phyloP scores from a whole-genome alignment of 2,888 invertebrate genomes.

The Drosophila recens region DNA sequence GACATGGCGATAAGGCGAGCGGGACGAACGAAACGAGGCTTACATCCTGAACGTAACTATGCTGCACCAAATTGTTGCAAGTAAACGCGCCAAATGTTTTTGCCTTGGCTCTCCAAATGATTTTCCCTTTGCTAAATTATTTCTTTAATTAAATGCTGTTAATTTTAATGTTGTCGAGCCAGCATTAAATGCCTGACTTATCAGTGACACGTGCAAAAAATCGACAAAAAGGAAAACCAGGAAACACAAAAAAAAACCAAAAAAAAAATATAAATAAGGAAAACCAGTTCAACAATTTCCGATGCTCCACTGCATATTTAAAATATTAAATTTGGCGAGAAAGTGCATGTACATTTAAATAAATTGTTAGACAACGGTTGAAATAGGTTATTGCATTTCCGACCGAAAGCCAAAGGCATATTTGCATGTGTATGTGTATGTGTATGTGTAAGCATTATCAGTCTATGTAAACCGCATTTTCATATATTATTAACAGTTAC shows the following conservation, averaged over 20 bases:
- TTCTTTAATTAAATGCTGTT: constrained; percentile 76
- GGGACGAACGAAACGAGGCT: constrained; percentile 37
- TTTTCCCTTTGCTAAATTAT: constrained; percentile 60
- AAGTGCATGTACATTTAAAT: constrained; percentile 9
- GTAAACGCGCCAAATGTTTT: constrained; percentile 52
- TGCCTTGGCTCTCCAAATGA: constrained; percentile 50
- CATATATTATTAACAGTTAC: constrained; percentile 69
- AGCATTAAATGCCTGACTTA: constrained; percentile 52
- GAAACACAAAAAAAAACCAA: neutral
- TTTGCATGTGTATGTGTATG: neutral
- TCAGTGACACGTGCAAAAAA: constrained; percentile 35
- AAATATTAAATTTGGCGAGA: constrained; percentile 16
- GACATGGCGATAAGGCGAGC: constrained; percentile 64
- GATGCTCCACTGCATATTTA: constrained; percentile 11
- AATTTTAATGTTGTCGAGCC: constrained; percentile 62
- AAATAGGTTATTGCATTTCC: constrained; percentile 6
- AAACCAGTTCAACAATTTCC: constrained; percentile 9
- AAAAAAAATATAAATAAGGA: neutral
- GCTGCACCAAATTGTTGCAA: constrained; percentile 45
- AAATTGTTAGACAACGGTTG: constrained; percentile 14
- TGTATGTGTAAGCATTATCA: constrained; percentile 40
- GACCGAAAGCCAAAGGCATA: neutral
- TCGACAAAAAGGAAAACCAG: constrained; percentile 1
- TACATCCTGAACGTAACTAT: constrained; percentile 62
- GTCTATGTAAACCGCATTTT: constrained; percentile 63